Conservation (phyloP, 2,888 invertebrate genomes). For the Odontothrips loti region DNA sequence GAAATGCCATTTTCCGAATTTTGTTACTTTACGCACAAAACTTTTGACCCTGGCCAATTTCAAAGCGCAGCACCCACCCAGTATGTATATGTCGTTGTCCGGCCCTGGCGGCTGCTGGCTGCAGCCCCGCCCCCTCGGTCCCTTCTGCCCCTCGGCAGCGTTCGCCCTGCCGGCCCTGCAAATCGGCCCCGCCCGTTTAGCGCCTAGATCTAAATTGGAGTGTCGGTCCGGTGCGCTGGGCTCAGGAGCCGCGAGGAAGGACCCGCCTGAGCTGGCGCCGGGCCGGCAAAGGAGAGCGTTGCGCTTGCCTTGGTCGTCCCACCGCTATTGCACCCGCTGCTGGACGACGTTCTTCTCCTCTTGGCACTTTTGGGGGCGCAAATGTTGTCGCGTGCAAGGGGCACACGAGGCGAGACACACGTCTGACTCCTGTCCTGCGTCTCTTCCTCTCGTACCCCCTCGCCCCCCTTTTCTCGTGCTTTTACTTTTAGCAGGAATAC, state of each 20-base stretch:
- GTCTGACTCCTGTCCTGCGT: not conserved
- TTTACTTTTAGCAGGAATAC: conserved; percentile 21
- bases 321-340: no score
- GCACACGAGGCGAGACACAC: not conserved
- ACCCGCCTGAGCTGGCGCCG: not conserved
- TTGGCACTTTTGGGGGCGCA: not conserved
- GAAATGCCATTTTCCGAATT: no score
- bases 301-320: no score
- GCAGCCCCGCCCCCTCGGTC: not conserved
- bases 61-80: no score
- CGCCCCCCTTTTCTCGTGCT: not conserved
- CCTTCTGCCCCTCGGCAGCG: not conserved
- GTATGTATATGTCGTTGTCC: no score
- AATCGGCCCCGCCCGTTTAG: not conserved
- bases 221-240: not conserved
- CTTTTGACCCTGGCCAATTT: no score
- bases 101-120: not conserved
- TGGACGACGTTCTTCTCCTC: not conserved
- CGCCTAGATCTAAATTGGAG: not conserved
- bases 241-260: not conserved
- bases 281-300: not conserved
- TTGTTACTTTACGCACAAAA: no score
- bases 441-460: no score
- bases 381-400: not conserved
- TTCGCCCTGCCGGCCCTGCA: not conserved